Conservation (phyloP, 2,113 vertebrate genomes). For the Nothocercus nigrocapillus region DNA sequence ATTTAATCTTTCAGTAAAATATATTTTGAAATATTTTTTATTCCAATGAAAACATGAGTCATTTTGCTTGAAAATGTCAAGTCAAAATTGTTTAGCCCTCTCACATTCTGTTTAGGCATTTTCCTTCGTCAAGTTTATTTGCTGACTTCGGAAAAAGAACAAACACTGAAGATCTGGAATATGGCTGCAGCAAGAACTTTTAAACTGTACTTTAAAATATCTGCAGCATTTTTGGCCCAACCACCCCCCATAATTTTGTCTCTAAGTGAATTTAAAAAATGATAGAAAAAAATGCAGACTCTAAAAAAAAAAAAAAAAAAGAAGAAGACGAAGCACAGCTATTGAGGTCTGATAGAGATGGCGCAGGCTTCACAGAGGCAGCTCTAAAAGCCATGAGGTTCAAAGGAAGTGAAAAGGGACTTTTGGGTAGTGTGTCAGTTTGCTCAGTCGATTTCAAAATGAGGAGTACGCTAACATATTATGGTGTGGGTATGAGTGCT, state of each 20-base stretch:
- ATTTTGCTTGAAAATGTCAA: background rate
- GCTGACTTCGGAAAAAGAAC: background rate
- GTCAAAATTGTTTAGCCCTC: background rate
- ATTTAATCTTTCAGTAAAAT: background rate
- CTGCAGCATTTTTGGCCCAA: background rate
- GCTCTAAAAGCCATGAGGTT: rapidly evolving
- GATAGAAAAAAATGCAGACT: rapidly evolving
- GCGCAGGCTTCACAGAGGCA: background rate
- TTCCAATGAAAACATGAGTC: background rate
- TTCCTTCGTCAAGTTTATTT: background rate
- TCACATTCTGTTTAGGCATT: background rate
- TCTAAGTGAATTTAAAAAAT: background rate
- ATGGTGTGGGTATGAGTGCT: background rate
- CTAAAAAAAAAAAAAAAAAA: background rate
- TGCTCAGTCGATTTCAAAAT: background rate
- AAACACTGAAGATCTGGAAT: background rate
- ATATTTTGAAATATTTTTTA: background rate
- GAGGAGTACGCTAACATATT: rapidly evolving
- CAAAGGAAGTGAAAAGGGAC: background rate
- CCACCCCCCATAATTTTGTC: background rate
- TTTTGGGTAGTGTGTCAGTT: background rate
- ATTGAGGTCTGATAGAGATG: background rate
- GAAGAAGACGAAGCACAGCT: background rate
- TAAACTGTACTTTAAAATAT: background rate
- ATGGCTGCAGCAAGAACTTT: background rate